phyloP scores from a whole-genome alignment of 30 jellyfish, hydroid and myxozoan genomes.

The Mastigias papua region DNA sequence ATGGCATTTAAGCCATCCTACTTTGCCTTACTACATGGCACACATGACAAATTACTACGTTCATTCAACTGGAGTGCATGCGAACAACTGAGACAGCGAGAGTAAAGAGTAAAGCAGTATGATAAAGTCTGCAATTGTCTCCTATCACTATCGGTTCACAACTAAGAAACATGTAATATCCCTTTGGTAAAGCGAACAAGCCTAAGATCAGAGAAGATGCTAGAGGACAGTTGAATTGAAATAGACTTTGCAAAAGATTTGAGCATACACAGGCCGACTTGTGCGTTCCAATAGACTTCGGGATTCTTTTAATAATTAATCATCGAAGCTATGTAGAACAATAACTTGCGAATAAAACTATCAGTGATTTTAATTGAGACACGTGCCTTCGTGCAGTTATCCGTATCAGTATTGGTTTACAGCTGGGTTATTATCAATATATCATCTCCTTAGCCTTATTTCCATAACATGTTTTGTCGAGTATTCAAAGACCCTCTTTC shows the following conservation, averaged over 20 bases:
- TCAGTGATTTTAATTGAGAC: conserved; percentile 35
- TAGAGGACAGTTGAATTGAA: neutral
- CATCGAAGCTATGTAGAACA: conserved; percentile 2
- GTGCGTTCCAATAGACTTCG: conserved; percentile 29
- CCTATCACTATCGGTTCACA: no score
- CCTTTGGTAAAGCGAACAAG: no score
- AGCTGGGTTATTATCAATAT: conserved; percentile 9
- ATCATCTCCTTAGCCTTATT: neutral
- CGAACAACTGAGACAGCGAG: no score
- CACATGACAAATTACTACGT: no score
- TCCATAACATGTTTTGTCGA: conserved; percentile 19
- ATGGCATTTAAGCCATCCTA: no score
- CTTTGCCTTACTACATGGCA: no score
- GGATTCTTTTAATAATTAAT: conserved; percentile 12
- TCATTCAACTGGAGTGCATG: no score
- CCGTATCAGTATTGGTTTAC: conserved; percentile 18
- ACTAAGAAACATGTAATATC: no score
- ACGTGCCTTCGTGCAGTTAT: conserved; percentile 36
- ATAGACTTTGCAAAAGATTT: neutral
- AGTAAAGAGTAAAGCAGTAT: no score
- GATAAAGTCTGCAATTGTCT: no score
- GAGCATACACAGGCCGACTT: neutral
- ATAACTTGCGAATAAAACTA: conserved; percentile 24
- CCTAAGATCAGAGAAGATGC: neutral
- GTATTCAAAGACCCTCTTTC: neutral